phyloP scores from a whole-genome alignment of 2,888 invertebrate species.

The Cephus pygmeus region DNA sequence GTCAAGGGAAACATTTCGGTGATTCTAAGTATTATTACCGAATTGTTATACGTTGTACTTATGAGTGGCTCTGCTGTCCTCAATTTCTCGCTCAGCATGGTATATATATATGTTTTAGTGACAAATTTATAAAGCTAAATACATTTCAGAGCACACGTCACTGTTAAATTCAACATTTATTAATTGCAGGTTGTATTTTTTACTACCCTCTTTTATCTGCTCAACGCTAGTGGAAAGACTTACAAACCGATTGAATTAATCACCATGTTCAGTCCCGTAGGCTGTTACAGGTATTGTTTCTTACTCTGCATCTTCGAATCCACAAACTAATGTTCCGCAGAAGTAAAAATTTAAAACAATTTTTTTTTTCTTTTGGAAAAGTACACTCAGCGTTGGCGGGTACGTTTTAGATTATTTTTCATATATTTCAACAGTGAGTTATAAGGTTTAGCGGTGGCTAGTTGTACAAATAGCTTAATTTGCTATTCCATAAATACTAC shows the following conservation, averaged over 20 bases:
- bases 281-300: constrained; percentile 69
- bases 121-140: background rate
- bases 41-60: constrained; percentile 87
- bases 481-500: background rate
- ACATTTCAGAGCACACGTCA: too few species aligned
- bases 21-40: constrained; percentile 84
- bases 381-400: constrained; percentile 14
- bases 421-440: too few species aligned
- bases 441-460: too few species aligned
- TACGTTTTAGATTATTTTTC: constrained; percentile 3
- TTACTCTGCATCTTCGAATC: background rate
- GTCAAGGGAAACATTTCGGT: constrained; percentile 93
- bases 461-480: too few species aligned
- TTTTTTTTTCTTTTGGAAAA: constrained; percentile 12
- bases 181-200: constrained; percentile 89
- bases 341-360: background rate
- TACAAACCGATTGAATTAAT: constrained; percentile 95
- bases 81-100: constrained; percentile 86
- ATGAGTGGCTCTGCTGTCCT: constrained; percentile 92
- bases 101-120: constrained; percentile 63
- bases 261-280: constrained; percentile 82
- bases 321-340: background rate
- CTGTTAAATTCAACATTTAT: background rate
- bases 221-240: constrained; percentile 85
- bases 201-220: constrained; percentile 94